phyloP scores from a whole-genome alignment of 92 coral and sea anemone genomes.

The Phymanthus crucifer region DNA sequence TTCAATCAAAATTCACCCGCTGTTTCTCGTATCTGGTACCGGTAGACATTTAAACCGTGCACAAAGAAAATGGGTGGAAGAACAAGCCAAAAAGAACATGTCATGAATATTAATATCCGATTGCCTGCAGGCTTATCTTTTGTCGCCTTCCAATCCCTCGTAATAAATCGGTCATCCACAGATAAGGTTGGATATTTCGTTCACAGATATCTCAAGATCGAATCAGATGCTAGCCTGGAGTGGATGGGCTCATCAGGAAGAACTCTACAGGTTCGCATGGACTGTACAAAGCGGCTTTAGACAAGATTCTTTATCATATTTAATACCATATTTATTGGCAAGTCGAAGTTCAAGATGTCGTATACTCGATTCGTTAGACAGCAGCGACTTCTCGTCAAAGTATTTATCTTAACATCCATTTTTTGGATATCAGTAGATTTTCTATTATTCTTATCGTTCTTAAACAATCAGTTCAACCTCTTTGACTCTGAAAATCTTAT shows the following conservation, averaged over 20 bases:
- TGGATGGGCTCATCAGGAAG: neutral
- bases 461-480: conserved; percentile 66
- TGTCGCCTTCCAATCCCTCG: neutral
- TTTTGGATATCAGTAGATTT: conserved; percentile 86
- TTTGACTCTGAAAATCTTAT: conserved; percentile 62
- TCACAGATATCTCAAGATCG: neutral
- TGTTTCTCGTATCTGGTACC: neutral
- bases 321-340: neutral
- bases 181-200: neutral
- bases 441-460: conserved; percentile 56
- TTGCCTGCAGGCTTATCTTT: conserved; percentile 5
- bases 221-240: neutral
- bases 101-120: neutral
- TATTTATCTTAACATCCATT: conserved; percentile 65
- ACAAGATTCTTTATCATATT: neutral
- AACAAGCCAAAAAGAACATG: neutral
- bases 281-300: neutral
- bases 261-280: neutral
- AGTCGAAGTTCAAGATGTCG: conserved; percentile 7
- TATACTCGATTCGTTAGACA: conserved; percentile 43
- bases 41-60: neutral
- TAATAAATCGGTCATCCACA: neutral
- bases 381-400: conserved; percentile 73
- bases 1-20: neutral
- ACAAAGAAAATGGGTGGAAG: neutral